Base-by-base conservation (phyloP, 2,888 invertebrate species). In the Diplolepis rosae region DNA sequence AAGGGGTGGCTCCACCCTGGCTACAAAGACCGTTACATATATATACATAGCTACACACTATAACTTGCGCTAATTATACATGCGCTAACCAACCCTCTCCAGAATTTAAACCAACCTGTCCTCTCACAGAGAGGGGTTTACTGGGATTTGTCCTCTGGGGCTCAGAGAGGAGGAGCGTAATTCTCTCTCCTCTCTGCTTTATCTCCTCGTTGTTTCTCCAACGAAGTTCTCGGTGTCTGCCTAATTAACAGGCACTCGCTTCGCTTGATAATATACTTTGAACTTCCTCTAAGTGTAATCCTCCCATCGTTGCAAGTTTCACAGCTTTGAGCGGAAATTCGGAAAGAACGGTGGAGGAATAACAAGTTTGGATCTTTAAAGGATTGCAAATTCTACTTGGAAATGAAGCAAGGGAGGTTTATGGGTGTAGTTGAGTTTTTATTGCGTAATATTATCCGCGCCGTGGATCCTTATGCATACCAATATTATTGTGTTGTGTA, bases 31-130 rank as follows among this genome's bases (percentile, higher is more conserved):
- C 56, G 24, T 7, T 22, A 30, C 54, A 32, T 30, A 65, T 22
- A 71, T 45, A 61, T 48, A 77, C 71, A 75, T 27, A 65, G 39
- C 73, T 66, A 67, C 52, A 48, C 69, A 71, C 71, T 68, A 67
- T 73, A 72, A 73, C 66, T 75, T 76, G 79, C 78, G 82, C 85
- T 87, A 87, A 87, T 87, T 87, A 87, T 86, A 84, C 85, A 84
- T 87, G 87, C 86, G 84, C 84, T 86, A 85, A 86, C 86, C 86
- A 83, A 84, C 80, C 83, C 83, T 81, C 84, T 80, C 72, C 77
- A 74, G 68, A 70, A 71, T 66, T 69, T 61, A 50, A 51, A 69
- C 74, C 61, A 69, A 71, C 73, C 74, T 76, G 78, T 76, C 78
- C 75, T 75, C 75, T 56, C 56, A 70, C 67, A 24, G 66, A 68